phyloP scores from a whole-genome alignment of 2,113 vertebrate genomes.

The Ranitomeya variabilis region DNA sequence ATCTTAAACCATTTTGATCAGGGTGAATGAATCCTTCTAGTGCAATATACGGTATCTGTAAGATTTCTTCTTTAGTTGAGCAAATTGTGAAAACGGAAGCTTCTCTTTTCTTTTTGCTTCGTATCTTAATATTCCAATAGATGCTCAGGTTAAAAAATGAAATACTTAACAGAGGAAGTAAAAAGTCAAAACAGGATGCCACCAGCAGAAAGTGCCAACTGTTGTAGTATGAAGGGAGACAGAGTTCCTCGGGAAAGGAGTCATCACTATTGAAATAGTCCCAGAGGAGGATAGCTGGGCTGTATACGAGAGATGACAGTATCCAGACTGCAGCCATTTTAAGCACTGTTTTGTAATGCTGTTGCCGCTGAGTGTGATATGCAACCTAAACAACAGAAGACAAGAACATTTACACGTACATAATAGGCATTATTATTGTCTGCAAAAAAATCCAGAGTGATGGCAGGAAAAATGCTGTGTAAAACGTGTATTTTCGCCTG shows the following conservation, averaged over 20 bases:
- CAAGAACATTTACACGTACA: too few species aligned
- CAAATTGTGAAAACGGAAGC: not conserved
- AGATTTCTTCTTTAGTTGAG: not conserved
- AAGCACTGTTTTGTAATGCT: not conserved
- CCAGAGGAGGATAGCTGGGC: constrained; percentile 84
- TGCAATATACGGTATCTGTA: not conserved
- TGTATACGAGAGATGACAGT: constrained; percentile 84
- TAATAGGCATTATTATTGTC: too few species aligned
- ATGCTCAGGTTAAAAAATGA: constrained; percentile 86
- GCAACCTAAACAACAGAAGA: too few species aligned
- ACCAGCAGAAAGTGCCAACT: constrained; percentile 85
- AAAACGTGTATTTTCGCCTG: too few species aligned
- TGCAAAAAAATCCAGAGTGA: too few species aligned
- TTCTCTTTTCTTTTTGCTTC: constrained; percentile 64
- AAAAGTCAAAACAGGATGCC: constrained; percentile 84
- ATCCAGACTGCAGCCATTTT: constrained; percentile 82
- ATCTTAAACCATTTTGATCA: too few species aligned
- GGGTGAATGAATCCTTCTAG: not conserved
- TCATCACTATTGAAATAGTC: constrained; percentile 58
- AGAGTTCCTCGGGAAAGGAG: constrained; percentile 56
- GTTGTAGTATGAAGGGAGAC: constrained; percentile 75
- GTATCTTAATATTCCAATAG: constrained; percentile 80
- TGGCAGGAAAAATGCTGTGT: too few species aligned
- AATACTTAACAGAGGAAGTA: constrained; percentile 80
- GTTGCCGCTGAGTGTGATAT: too few species aligned